A percentile compares a stretch with the other conserved stretches of the same genome.
Conservation (phyloP, 2,113 vertebrate species). For the Struthidea cinerea region DNA sequence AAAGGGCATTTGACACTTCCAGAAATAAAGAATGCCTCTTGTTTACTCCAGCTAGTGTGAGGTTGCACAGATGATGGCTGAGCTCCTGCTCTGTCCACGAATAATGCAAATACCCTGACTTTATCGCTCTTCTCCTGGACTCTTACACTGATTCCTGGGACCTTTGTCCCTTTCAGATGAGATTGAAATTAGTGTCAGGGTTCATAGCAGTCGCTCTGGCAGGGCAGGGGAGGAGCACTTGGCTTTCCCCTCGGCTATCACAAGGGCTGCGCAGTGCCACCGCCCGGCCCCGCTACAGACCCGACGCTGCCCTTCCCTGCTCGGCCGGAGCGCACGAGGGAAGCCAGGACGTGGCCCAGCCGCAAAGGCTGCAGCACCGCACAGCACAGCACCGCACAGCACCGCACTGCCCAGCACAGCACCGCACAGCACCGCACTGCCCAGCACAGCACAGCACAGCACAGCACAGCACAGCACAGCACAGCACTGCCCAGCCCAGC, state of each 20-base stretch:
- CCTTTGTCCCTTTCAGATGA: not conserved
- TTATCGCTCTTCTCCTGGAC: not conserved
- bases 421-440: not conserved
- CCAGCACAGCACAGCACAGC: not conserved
- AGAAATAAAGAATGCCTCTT: not conserved
- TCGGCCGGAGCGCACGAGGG: accelerated
- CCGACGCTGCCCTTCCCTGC: not conserved
- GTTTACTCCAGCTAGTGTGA: not conserved
- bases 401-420: not conserved
- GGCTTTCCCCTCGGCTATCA: accelerated
- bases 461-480: accelerated
- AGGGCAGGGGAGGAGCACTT: not conserved
- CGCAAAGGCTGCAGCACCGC: not conserved
- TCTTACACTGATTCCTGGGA: not conserved
- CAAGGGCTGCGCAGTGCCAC: accelerated
- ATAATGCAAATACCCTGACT: not conserved
- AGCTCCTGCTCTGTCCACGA: not conserved
- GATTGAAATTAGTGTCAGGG: not conserved
- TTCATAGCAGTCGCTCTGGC: not conserved
- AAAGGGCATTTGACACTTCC: not conserved
- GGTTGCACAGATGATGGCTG: not conserved
- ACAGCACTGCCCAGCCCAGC: not conserved
- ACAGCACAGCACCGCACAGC: not conserved
- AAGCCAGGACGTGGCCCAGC: too few species aligned
- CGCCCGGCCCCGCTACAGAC: too few species aligned